phyloP scores from a whole-genome alignment of 2,113 vertebrate species.

The Embiotoca jacksoni region DNA sequence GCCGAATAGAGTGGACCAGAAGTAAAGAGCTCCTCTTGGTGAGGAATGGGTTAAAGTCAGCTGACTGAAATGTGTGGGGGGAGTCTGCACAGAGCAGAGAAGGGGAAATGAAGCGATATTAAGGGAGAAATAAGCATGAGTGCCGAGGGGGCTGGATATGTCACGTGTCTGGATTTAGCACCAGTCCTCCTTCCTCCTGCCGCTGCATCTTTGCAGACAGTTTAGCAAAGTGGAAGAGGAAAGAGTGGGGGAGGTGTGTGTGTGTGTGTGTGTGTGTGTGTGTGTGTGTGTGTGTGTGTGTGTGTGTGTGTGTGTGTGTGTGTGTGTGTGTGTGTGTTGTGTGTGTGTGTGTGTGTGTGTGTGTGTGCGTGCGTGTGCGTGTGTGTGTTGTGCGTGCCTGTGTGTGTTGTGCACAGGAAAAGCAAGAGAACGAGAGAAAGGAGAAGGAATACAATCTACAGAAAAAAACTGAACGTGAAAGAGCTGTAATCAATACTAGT shows the following conservation, averaged over 20 bases:
- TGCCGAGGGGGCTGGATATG: constrained; percentile 61
- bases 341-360: constrained; percentile 34
- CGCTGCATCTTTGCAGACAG: constrained; percentile 64
- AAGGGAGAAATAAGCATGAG: constrained; percentile 75
- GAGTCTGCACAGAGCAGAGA: constrained; percentile 63
- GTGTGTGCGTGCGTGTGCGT: constrained; percentile 29
- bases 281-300: constrained; percentile 36
- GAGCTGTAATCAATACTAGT: too few relatives aligned
- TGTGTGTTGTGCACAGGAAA: constrained; percentile 2
- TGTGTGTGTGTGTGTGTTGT: constrained; percentile 32
- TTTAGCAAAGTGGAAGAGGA: constrained; percentile 66
- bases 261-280: constrained; percentile 29
- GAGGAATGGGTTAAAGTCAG: constrained; percentile 77
- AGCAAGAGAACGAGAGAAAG: constrained; percentile 4
- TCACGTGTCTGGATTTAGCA: constrained; percentile 77
- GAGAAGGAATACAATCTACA: too few relatives aligned
- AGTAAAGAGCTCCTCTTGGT: constrained; percentile 33
- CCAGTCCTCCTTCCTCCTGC: constrained; percentile 64
- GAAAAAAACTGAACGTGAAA: too few relatives aligned
- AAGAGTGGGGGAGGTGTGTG: constrained; percentile 51
- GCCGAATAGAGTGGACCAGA: neutral
- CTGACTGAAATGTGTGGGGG: constrained; percentile 71
- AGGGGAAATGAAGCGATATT: constrained; percentile 81
- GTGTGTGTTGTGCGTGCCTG: constrained; percentile 7
- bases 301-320: constrained; percentile 29